Base-by-base conservation (phyloP, 92 coral and sea anemone species). In the Blastomussa wellsi region DNA sequence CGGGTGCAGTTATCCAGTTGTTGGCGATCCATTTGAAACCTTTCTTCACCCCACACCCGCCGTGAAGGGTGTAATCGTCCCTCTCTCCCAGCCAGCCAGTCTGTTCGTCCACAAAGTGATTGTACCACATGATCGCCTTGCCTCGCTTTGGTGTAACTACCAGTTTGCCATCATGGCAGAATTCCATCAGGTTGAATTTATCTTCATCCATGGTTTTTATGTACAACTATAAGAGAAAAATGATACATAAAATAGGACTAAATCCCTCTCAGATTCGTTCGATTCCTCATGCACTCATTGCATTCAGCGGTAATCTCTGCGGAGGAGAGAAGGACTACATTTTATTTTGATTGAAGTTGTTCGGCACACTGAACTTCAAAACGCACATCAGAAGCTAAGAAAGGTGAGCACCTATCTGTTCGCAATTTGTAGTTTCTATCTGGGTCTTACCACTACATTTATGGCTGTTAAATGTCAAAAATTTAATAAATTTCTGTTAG, bases 11-110 rank as follows among this genome's bases (percentile, higher is more conserved):
- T 29, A 94, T 81, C 97, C 97, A 94, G 78, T 94, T 94, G 74
- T 94, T 94, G 8, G 97, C 97, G 22, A 94, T 86, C 97, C 97
- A 94, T 64, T 94, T 94, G 82, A 84, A 47, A 2, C 97, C 97
- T 15, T 68, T 85, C 39, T 72, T 83, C 77, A 94, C 95, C 32
- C 94, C 94, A 86, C 97, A 94, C 31, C 97, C 97, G 14, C 97
- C 97, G 82, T 94, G 97, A 48, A 94, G 52, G 0, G 97, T 92
- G 82, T 89, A 94, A 83, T 94, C 93, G 67, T 94, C 97, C 32
- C 93, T 71, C 32, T 87, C 89, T 14, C 97, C 97, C 51, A 94
- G 77, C 88, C 95, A 92, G 48, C 97, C 97, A 2, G 90, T 94
- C 74, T 86, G 86, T 72, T 94, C 97, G 79, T 94, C 93, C 32